phyloP scores from a whole-genome alignment of 2,888 invertebrate species.

The Agrochola litura region DNA sequence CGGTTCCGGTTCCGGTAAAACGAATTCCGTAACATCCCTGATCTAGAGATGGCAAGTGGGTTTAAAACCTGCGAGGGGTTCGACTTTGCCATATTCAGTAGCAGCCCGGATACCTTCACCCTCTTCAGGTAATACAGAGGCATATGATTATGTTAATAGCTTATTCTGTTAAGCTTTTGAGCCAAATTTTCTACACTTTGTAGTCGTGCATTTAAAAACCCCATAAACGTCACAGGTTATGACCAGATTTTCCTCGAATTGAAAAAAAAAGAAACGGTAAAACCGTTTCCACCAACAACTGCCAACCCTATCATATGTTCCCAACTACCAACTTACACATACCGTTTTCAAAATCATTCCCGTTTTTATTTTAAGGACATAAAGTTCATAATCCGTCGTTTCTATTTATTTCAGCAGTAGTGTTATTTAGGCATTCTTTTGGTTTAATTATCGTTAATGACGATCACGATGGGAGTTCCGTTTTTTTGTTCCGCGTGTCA shows the following conservation, averaged over 20 bases:
- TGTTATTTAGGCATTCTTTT: constrained; percentile 51
- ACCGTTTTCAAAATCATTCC: constrained; percentile 12
- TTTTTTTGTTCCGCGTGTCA: constrained; percentile 68
- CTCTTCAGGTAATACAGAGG: background rate
- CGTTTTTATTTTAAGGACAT: background rate
- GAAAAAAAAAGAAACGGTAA: constrained; percentile 3
- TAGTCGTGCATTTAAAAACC: background rate
- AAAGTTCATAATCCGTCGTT: constrained; percentile 37
- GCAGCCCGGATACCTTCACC: background rate
- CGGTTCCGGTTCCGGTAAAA: too few species aligned
- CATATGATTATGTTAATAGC: background rate
- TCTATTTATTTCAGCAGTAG: background rate
- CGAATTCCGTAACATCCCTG: too few species aligned
- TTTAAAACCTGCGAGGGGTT: too few species aligned
- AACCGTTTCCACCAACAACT: constrained; percentile 5
- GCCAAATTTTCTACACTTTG: background rate
- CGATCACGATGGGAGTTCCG: constrained; percentile 62
- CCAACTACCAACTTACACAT: background rate
- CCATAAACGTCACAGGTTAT: too few species aligned
- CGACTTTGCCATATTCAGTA: background rate
- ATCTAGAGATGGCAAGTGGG: too few species aligned
- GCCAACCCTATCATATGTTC: constrained; percentile 56
- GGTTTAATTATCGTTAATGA: constrained; percentile 73
- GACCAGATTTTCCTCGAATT: background rate
- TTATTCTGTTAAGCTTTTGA: background rate